A percentile compares a stretch with the other conserved stretches of the same genome.
Conservation (phyloP, 2,888 invertebrate species). For the Drosophila pseudotakahashii region DNA sequence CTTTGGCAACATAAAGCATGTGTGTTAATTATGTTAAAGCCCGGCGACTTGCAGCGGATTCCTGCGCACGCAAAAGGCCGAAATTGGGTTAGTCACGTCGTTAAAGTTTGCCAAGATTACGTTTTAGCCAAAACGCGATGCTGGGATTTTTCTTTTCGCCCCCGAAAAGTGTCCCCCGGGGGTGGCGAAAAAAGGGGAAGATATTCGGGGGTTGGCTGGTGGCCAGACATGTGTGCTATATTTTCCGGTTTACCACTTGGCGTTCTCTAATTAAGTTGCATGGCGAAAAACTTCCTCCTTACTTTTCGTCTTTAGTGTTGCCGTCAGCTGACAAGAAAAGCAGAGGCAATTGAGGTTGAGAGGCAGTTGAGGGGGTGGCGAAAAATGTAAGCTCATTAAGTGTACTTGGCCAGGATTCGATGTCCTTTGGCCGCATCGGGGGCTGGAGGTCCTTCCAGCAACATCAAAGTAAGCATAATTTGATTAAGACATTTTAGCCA, state of each 20-base stretch:
- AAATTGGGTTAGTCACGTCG: conserved; percentile 76
- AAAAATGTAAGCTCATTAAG: conserved; percentile 78
- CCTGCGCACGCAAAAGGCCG: conserved; percentile 6
- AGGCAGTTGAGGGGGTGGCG: conserved; percentile 7
- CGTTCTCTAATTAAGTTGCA: conserved; percentile 77
- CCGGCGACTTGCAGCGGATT: too few relatives aligned
- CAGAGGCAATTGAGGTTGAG: conserved; percentile 25
- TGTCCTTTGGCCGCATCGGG: conserved; percentile 28
- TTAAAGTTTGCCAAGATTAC: conserved; percentile 60
- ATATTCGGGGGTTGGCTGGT: conserved; percentile 16
- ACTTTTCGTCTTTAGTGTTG: neutral
- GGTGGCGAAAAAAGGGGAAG: conserved; percentile 6
- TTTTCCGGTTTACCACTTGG: conserved; percentile 75
- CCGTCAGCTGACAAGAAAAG: conserved; percentile 62
- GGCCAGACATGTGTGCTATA: conserved; percentile 49
- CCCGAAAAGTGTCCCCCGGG: conserved; percentile 47
- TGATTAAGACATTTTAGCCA: conserved; percentile 81
- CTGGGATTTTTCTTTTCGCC: conserved; percentile 53
- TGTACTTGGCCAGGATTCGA: conserved; percentile 60
- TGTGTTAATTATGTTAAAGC: conserved; percentile 68
- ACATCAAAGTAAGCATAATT: conserved; percentile 81
- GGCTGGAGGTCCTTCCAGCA: conserved; percentile 48
- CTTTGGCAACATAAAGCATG: conserved; percentile 41
- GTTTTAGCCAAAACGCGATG: conserved; percentile 63
- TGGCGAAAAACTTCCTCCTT: conserved; percentile 52